Evolutionary conservation across 2,113 vertebrate species (phyloP).

Genomic region (Pica pica): DNA sequence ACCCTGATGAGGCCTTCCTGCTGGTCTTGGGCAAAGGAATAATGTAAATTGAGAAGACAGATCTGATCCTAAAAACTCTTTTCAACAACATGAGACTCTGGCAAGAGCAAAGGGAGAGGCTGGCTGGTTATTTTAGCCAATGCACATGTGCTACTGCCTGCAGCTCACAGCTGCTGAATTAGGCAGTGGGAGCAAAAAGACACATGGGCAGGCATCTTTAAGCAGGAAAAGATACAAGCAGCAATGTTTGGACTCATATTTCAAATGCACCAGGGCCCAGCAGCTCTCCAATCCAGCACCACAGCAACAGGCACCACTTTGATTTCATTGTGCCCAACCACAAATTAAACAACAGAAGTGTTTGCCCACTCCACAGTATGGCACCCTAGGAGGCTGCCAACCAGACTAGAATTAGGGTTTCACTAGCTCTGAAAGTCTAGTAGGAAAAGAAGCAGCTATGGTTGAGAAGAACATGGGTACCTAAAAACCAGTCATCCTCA

Average conservation of each 20-base stretch:
- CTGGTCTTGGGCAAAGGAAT: slow-evolving; percentile 1
- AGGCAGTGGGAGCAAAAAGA: not conserved
- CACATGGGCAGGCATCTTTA: not conserved
- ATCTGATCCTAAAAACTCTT: slow-evolving; percentile 9
- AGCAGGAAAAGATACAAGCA: not conserved
- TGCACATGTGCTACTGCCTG: slow-evolving; percentile 43
- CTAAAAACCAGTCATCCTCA: not conserved
- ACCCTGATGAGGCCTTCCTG: not conserved
- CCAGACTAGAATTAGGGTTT: not conserved
- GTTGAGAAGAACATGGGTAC: not conserved
- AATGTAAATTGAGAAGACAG: slow-evolving; percentile 20
- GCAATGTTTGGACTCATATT: not conserved
- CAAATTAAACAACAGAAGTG: not conserved
- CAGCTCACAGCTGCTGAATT: slow-evolving; percentile 54
- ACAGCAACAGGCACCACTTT: not conserved
- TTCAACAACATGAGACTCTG: slow-evolving; percentile 27
- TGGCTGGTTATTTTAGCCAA: slow-evolving; percentile 53
- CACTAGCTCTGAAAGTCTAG: not conserved
- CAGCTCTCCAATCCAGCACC: not conserved
- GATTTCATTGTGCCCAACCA: not conserved
- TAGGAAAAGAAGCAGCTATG: not conserved
- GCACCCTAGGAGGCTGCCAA: not conserved
- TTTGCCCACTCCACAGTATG: not conserved
- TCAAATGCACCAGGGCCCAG: not conserved
- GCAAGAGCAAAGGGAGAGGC: slow-evolving; percentile 23